These are phyloP conservation scores for Heliconius melpomene DNA, from an alignment of 1,140 invertebrate genomes.

Conservation along the genomic window DNA sequence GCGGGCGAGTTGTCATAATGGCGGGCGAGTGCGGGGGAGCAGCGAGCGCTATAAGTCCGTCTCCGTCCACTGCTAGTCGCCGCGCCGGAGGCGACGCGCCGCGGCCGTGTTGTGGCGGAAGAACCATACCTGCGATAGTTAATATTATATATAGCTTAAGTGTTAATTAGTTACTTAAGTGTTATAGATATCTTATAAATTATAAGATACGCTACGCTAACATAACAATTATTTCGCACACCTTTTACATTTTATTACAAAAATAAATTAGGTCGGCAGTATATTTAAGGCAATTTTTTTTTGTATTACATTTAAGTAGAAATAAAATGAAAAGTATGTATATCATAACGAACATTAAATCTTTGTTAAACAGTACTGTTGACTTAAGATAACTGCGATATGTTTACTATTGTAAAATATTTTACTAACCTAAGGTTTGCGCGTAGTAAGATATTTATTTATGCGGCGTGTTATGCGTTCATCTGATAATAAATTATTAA, in stretches of 20 bases:
- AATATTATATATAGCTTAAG: too few species aligned
- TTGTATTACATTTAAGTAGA: too few species aligned
- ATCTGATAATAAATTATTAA: not conserved
- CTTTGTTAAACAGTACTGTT: not conserved
- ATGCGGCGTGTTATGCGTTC: not conserved
- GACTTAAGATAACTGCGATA: conserved; percentile 3
- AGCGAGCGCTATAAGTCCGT: conserved; percentile 76
- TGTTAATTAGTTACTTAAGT: too few species aligned
- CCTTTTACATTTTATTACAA: too few species aligned
- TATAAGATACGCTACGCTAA: too few species aligned
- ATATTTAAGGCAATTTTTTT: too few species aligned
- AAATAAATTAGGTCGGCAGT: too few species aligned
- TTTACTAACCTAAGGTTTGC: conserved; percentile 27
- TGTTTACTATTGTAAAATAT: conserved; percentile 19
- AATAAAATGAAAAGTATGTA: not conserved
- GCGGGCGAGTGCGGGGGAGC: conserved; percentile 11
- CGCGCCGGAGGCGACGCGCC: conserved; percentile 82
- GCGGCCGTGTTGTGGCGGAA: conserved; percentile 84
- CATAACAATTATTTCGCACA: too few species aligned
- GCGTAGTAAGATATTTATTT: not conserved
- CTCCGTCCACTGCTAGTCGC: conserved; percentile 85
- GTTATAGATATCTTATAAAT: too few species aligned
- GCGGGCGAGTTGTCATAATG: conserved; percentile 26
- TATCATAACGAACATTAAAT: not conserved
- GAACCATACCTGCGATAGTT: conserved; percentile 81